A percentile compares a stretch with the other conserved stretches of the same genome.
Conservation (phyloP, 2,888 invertebrate genomes). For the Synanthedon andrenaeformis region DNA sequence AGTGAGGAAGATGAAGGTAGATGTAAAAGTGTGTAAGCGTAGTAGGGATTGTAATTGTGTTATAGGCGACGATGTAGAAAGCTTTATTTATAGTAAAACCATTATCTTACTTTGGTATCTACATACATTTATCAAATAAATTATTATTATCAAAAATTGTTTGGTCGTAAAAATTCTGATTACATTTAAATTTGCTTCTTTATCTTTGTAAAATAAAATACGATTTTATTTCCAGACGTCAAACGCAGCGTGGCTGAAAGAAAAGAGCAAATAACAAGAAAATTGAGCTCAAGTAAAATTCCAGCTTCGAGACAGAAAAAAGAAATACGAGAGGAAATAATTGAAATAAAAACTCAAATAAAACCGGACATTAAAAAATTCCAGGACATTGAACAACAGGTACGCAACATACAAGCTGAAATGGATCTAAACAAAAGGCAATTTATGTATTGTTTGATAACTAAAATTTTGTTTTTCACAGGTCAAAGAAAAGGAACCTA, state of each 20-base stretch:
- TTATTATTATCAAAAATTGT: too few species aligned
- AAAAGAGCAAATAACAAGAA: slow-evolving; percentile 80
- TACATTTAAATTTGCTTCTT: background rate
- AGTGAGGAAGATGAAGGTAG: slow-evolving; percentile 67
- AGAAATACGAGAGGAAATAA: slow-evolving; percentile 80
- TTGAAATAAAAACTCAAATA: slow-evolving; percentile 77
- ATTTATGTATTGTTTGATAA: background rate
- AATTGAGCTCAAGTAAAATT: slow-evolving; percentile 77
- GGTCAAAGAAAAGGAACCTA: slow-evolving; percentile 52
- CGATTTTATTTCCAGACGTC: slow-evolving; percentile 33
- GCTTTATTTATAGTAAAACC: too few species aligned
- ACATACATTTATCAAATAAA: too few species aligned
- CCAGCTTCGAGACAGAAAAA: slow-evolving; percentile 80
- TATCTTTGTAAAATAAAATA: background rate
- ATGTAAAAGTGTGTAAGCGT: background rate
- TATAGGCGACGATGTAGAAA: too few species aligned
- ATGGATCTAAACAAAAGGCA: slow-evolving; percentile 2
- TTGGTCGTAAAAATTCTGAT: background rate
- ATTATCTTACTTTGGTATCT: too few species aligned
- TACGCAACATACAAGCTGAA: slow-evolving; percentile 15
- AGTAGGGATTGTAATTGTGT: background rate
- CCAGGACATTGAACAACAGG: slow-evolving; percentile 63
- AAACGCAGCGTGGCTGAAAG: slow-evolving; percentile 82
- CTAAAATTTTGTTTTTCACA: slow-evolving; percentile 8
- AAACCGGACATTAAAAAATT: slow-evolving; percentile 67